phyloP scores from a whole-genome alignment of 2,113 vertebrate genomes.

The Falco punctatus region DNA sequence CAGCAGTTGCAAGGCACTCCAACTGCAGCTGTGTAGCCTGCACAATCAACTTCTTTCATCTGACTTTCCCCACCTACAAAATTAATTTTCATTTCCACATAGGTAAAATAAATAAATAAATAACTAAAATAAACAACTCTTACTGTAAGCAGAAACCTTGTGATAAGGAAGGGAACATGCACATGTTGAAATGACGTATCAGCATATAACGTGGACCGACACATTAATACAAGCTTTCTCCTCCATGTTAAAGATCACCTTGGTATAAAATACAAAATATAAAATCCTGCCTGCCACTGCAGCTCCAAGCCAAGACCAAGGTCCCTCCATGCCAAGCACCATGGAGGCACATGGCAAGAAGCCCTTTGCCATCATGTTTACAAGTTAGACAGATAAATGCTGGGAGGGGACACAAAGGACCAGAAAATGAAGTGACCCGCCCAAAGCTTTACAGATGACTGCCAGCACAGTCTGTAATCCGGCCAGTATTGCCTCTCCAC shows the following conservation, averaged over 20 bases:
- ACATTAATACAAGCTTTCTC: background rate
- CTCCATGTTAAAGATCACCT: background rate
- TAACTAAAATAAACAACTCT: background rate
- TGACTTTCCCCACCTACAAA: background rate
- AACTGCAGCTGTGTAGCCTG: background rate
- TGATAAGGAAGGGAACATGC: background rate
- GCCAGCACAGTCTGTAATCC: background rate
- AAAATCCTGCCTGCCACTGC: background rate
- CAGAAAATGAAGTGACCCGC: background rate
- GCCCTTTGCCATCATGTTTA: background rate
- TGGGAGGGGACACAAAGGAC: background rate
- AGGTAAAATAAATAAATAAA: background rate
- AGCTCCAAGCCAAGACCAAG: background rate
- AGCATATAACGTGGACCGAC: background rate
- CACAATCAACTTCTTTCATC: background rate
- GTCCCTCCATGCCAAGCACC: accelerated
- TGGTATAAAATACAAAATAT: background rate
- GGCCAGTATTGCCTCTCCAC: background rate
- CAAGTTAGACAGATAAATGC: background rate
- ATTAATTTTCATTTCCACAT: background rate
- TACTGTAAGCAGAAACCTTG: background rate
- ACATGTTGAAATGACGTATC: background rate
- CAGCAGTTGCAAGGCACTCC: background rate
- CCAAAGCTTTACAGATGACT: background rate
- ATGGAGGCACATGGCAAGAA: background rate